Conservation (phyloP, 2,888 invertebrate species). For the Liodrosophila aerea region DNA sequence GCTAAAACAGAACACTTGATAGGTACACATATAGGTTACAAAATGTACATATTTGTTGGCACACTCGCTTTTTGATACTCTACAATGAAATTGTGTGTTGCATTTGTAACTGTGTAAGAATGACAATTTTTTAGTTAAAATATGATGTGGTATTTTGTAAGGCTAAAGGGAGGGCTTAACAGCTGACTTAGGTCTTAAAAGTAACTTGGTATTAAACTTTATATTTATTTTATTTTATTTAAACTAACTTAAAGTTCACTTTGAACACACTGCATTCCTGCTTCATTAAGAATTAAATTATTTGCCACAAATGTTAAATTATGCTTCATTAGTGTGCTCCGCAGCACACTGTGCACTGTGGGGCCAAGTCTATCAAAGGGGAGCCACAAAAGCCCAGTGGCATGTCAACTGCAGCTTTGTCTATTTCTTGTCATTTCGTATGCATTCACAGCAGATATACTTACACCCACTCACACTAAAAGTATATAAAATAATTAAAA, state of each 20-base stretch:
- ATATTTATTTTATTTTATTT: not conserved
- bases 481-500: constrained; percentile 76
- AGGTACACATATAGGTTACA: constrained; percentile 39
- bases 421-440: constrained; percentile 53
- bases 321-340: constrained; percentile 72
- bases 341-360: constrained; percentile 17
- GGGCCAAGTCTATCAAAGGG: constrained; percentile 4
- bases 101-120: constrained; percentile 14
- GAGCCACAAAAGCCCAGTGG: constrained; percentile 2
- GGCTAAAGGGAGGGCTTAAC: constrained; percentile 12
- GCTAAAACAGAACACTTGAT: constrained; percentile 8
- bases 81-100: constrained; percentile 27
- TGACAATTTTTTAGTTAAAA: not conserved
- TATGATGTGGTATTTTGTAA: constrained; percentile 64
- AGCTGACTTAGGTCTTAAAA: constrained; percentile 26
- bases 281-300: constrained; percentile 68
- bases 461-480: constrained; percentile 18
- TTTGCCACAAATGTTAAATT: constrained; percentile 66
- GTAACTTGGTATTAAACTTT: constrained; percentile 11
- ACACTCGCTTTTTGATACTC: constrained; percentile 72
- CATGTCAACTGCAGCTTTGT: constrained; percentile 57
- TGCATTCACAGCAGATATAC: constrained; percentile 47
- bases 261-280: constrained; percentile 11
- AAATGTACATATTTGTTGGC: constrained; percentile 78
- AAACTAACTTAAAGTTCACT: not conserved